Percentiles rank a stretch among this genome's conserved stretches.
Conservation (phyloP, 1,140 invertebrate species). For the Gryllus bimaculatus region DNA sequence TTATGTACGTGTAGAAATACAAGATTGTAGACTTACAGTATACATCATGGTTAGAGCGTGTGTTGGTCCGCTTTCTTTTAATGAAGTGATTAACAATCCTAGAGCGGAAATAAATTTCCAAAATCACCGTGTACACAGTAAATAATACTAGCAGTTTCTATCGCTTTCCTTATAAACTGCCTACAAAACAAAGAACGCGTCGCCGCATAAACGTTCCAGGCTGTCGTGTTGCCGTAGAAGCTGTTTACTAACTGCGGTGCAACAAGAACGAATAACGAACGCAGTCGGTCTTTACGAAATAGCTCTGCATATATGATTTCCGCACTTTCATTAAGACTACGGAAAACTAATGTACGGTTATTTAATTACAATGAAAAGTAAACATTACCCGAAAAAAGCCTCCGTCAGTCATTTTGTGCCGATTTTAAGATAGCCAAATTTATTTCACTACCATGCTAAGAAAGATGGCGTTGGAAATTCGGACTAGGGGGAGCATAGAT, state of each 20-base stretch:
- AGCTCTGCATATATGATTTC: slow-evolving; percentile 9
- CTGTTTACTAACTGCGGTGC: slow-evolving; percentile 15
- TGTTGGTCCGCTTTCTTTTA: slow-evolving; percentile 15
- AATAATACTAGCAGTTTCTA: slow-evolving; percentile 2
- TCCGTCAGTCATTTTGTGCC: slow-evolving; percentile 14
- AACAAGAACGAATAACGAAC: neutral
- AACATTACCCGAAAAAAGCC: slow-evolving; percentile 18
- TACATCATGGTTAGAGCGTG: slow-evolving; percentile 17
- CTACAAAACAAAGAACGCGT: slow-evolving; percentile 12
- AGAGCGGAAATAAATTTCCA: slow-evolving; percentile 11
- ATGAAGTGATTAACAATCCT: neutral
- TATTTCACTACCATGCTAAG: slow-evolving; percentile 17
- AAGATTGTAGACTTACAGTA: slow-evolving; percentile 15
- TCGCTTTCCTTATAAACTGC: neutral
- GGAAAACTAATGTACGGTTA: slow-evolving; percentile 13
- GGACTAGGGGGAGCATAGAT: no score
- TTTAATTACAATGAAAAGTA: slow-evolving; percentile 14
- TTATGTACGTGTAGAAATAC: slow-evolving; percentile 13
- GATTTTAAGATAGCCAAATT: slow-evolving; percentile 13
- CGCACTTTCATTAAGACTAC: slow-evolving; percentile 12
- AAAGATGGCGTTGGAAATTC: slow-evolving; percentile 12
- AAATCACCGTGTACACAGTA: neutral
- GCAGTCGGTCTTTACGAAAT: neutral
- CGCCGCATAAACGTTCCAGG: slow-evolving; percentile 6
- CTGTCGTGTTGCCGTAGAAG: slow-evolving; percentile 10